These are phyloP conservation scores for Macroramphosus scolopax DNA, from an alignment of 2,797 vertebrate genomes.

Conservation along the genomic window DNA sequence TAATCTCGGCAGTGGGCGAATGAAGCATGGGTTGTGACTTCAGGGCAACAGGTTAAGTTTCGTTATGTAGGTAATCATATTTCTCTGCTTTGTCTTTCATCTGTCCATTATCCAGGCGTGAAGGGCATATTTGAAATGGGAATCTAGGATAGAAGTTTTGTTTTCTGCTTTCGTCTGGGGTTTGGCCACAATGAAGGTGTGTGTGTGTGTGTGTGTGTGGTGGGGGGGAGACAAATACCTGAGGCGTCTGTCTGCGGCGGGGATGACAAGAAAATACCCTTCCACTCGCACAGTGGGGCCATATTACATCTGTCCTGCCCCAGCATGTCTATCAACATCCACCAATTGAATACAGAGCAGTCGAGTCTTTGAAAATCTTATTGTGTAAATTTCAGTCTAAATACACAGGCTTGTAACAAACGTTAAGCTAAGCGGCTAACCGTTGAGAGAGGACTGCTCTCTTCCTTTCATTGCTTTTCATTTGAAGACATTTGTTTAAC, in stretches of 20 bases:
- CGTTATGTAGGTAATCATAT: conserved; percentile 27
- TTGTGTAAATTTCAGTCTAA: conserved; percentile 8
- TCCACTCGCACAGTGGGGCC: conserved; percentile 44
- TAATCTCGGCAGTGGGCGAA: conserved; percentile 47
- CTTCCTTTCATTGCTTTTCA: no score
- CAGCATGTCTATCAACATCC: conserved; percentile 38
- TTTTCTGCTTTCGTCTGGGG: conserved; percentile 50
- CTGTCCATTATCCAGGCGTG: conserved; percentile 42
- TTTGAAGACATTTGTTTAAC: no score
- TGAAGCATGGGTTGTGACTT: conserved; percentile 58
- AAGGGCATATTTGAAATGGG: conserved; percentile 63
- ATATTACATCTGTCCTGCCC: conserved; percentile 57
- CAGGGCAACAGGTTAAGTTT: conserved; percentile 66
- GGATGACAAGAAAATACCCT: conserved; percentile 64
- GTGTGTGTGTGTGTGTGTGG: no score
- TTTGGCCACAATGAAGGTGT: conserved; percentile 54
- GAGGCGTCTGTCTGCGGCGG: conserved; percentile 58
- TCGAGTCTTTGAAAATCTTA: conserved; percentile 11
- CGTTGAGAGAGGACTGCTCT: neutral
- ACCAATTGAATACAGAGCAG: conserved; percentile 30
- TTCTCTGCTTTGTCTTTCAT: conserved; percentile 62
- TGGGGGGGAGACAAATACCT: conserved; percentile 57
- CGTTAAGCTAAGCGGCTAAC: conserved; percentile 5
- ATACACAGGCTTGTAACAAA: conserved; percentile 19
- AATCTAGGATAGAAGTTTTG: conserved; percentile 64